Evolutionary conservation across 2,888 invertebrate species (phyloP).

Genomic region (Macaria notata): DNA sequence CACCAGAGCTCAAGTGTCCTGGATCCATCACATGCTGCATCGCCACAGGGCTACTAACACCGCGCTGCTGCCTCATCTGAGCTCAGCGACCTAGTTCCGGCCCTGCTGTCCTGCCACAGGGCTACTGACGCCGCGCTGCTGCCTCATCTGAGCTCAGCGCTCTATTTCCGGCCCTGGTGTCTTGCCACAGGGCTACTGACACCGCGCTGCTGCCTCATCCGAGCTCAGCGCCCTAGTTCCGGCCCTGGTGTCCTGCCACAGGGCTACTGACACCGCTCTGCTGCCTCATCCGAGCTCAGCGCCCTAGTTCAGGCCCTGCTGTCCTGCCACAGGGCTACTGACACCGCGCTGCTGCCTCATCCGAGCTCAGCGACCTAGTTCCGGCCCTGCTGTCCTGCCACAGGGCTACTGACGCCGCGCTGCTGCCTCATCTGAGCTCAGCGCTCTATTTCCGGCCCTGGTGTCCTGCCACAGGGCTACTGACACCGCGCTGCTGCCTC

Average conservation of each 20-base stretch:
- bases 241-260: constrained; percentile 10
- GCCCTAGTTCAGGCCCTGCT: constrained; percentile 10
- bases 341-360: constrained; percentile 14
- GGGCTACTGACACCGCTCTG: constrained; percentile 9
- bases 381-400: constrained; percentile 2
- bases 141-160: constrained; percentile 15
- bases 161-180: neutral
- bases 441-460: neutral
- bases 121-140: constrained; percentile 8
- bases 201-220: neutral
- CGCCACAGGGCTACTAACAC: neutral
- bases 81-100: neutral
- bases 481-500: constrained; percentile 11
- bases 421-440: constrained; percentile 23
- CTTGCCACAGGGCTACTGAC: neutral
- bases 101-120: neutral
- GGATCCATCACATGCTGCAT: constrained; percentile 1
- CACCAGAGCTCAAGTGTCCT: neutral
- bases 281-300: constrained; percentile 22
- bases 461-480: neutral
- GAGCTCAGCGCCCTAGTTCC: neutral
- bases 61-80: constrained; percentile 3
- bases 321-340: constrained; percentile 5
- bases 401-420: neutral
- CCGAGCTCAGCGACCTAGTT: constrained; percentile 4